These are phyloP conservation scores for Sebastes goodei DNA, from an alignment of 2,797 vertebrate genomes.

Conservation along the genomic window DNA sequence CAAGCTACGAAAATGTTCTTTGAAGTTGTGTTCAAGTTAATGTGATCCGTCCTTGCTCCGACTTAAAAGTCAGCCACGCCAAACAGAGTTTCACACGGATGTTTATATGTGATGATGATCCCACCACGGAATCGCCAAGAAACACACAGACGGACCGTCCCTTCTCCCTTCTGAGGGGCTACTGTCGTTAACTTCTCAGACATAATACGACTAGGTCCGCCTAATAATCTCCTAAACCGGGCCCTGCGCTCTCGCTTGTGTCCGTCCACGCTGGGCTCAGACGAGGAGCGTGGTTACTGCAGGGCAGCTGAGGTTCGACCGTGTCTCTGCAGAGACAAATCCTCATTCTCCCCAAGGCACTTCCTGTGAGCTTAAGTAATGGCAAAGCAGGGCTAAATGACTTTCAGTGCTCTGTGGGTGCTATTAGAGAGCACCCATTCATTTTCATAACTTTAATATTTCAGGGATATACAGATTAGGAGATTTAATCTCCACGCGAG, in stretches of 20 bases:
- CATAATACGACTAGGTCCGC: conserved; percentile 34
- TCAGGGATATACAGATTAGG: conserved; percentile 74
- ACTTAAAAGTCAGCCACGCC: conserved; percentile 52
- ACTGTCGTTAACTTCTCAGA: conserved; percentile 44
- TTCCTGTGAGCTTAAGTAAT: conserved; percentile 57
- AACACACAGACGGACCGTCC: conserved; percentile 18
- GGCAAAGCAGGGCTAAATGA: conserved; percentile 42
- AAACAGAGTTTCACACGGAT: conserved; percentile 40
- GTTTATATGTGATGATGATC: conserved; percentile 43
- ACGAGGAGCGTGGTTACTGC: conserved; percentile 3
- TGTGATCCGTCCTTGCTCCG: conserved; percentile 53
- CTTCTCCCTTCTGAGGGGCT: conserved; percentile 17
- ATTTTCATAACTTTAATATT: conserved; percentile 64
- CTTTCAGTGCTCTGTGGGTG: conserved; percentile 14
- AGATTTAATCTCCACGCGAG: conserved; percentile 65
- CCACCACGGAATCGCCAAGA: conserved; percentile 21
- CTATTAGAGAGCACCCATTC: conserved; percentile 27
- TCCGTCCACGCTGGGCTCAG: conserved; percentile 22
- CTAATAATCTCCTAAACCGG: conserved; percentile 49
- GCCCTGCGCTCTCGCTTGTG: not conserved
- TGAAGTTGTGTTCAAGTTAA: conserved; percentile 66
- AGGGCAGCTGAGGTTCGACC: conserved; percentile 49
- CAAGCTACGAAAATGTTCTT: conserved; percentile 38
- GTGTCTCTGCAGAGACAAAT: conserved; percentile 43
- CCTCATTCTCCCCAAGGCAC: conserved; percentile 38